Evolutionary conservation across 2,797 vertebrate species (phyloP).

Genomic region (Pangasius larnaudii): DNA sequence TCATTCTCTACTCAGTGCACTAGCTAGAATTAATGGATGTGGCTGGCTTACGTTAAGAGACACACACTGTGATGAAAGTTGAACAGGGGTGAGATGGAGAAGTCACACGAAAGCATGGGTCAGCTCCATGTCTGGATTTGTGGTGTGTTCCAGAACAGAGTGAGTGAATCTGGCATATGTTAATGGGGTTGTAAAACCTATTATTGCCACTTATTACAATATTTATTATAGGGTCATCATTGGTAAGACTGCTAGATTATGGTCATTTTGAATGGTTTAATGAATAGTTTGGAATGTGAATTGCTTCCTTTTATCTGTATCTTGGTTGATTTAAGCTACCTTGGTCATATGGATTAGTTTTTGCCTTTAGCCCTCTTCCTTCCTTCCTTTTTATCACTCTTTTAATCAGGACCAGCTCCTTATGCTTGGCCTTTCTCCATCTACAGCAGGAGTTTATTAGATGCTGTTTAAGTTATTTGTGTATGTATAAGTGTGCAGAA

Average conservation of each 20-base stretch:
- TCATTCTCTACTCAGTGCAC: constrained; percentile 9
- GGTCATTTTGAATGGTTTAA: neutral
- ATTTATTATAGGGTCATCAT: neutral
- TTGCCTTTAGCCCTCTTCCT: neutral
- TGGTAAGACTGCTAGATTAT: neutral
- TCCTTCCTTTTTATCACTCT: neutral
- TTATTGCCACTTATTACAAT: constrained; percentile 18
- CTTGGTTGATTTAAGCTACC: neutral
- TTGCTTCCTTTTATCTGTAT: neutral
- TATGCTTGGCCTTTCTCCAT: neutral
- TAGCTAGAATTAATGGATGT: neutral
- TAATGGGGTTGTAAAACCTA: neutral
- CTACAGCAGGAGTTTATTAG: neutral
- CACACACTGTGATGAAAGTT: constrained; percentile 22
- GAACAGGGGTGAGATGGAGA: neutral
- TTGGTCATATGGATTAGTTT: neutral
- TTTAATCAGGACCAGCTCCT: neutral
- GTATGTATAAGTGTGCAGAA: neutral
- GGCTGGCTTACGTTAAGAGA: neutral
- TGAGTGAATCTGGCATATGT: constrained; percentile 19
- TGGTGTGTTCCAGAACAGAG: neutral
- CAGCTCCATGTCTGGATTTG: constrained; percentile 1
- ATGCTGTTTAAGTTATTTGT: neutral
- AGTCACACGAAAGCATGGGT: neutral
- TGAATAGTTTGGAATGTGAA: neutral